A percentile compares a stretch with the other conserved stretches of the same genome.
Conservation (phyloP, 1,140 invertebrate species). For the Drosophila rhopaloa region DNA sequence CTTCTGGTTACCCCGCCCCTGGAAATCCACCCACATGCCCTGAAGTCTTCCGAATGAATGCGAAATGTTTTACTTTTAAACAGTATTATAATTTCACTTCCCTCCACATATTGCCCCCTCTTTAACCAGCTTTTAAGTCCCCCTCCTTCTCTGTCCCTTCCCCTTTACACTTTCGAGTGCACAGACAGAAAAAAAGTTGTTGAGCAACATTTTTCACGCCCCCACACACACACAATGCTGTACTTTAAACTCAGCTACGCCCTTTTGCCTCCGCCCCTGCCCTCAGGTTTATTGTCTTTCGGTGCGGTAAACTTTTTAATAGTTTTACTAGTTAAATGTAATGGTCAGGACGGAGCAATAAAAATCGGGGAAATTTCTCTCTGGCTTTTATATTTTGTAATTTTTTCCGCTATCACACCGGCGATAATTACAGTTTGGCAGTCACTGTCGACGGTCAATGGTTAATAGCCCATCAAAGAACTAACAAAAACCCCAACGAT, state of each 20-base stretch:
- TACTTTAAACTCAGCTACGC: conserved; percentile 15
- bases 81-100: conserved; percentile 35
- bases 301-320: conserved; percentile 47
- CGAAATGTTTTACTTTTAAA: conserved; percentile 51
- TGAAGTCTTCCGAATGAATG: conserved; percentile 23
- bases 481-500: conserved; percentile 7
- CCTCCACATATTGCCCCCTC: conserved; percentile 6
- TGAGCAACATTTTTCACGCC: conserved; percentile 50
- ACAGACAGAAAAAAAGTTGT: conserved; percentile 61
- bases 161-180: conserved; percentile 20
- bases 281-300: conserved; percentile 18
- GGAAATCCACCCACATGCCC: conserved; percentile 8
- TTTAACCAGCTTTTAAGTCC: conserved; percentile 15
- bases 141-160: not conserved
- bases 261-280: not conserved
- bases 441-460: conserved; percentile 28
- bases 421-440: conserved; percentile 23
- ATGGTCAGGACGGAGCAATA: conserved; percentile 10
- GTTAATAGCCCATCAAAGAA: conserved; percentile 46
- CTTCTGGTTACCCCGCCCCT: not conserved
- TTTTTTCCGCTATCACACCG: conserved; percentile 1
- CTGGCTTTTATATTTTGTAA: conserved; percentile 11
- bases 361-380: conserved; percentile 25
- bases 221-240: conserved; percentile 1
- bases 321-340: conserved; percentile 42